These are phyloP conservation scores for Panulirus ornatus DNA, from an alignment of 1,140 invertebrate genomes.

Conservation along the genomic window DNA sequence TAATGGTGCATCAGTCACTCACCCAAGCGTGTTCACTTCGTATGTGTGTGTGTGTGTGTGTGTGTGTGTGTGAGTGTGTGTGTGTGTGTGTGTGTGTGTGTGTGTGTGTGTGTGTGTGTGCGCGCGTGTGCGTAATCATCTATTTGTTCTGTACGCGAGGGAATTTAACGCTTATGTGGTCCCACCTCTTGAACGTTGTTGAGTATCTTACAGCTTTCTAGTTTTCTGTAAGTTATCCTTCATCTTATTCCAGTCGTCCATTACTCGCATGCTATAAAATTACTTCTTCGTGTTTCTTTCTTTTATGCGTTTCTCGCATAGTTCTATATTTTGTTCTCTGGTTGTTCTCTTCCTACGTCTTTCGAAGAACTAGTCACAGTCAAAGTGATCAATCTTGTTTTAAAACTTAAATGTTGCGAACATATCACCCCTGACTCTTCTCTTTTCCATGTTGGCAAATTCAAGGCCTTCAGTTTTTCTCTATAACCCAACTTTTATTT, in stretches of 20 bases:
- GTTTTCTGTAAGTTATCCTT: background rate
- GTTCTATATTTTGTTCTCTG: background rate
- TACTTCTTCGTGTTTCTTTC: background rate
- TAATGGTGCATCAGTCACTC: background rate
- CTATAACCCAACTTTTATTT: background rate
- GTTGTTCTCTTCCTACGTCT: too few relatives aligned
- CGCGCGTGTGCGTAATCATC: background rate
- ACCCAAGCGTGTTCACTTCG: too few relatives aligned
- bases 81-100: slow-evolving; percentile 3
- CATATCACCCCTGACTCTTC: too few relatives aligned
- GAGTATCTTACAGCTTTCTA: background rate
- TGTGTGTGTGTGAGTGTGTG: background rate
- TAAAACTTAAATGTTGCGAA: background rate
- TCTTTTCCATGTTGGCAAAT: too few relatives aligned
- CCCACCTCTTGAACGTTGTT: background rate
- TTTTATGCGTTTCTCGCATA: background rate
- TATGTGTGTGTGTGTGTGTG: background rate
- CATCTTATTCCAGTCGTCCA: background rate
- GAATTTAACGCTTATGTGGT: background rate
- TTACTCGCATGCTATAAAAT: background rate
- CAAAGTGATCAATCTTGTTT: background rate
- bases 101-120: slow-evolving; percentile 7
- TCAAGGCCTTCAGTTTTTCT: too few relatives aligned
- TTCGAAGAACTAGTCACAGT: too few relatives aligned
- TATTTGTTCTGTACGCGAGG: background rate